These are phyloP conservation scores for Fragum whitleyi DNA, from an alignment of 2,888 invertebrate genomes.

Conservation along the genomic window DNA sequence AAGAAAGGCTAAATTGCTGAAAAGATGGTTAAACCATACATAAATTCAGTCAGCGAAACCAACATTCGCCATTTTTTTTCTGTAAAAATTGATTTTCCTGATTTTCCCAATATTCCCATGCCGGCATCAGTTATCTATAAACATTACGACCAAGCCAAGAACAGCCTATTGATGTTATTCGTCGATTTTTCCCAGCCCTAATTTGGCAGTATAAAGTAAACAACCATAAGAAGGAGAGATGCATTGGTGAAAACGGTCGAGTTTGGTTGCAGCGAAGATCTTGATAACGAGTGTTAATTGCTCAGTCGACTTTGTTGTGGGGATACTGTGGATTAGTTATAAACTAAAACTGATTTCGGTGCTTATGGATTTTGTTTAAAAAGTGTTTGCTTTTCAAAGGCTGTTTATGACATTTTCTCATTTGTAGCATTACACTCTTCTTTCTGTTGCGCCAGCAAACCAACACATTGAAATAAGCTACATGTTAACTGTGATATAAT, in stretches of 20 bases:
- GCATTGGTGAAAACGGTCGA: background rate
- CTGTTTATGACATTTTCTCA: no score
- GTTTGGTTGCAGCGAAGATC: background rate
- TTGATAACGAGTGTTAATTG: background rate
- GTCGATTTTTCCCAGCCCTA: background rate
- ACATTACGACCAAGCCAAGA: conserved; percentile 1
- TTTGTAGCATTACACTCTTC: no score
- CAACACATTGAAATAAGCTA: no score
- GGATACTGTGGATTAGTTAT: background rate
- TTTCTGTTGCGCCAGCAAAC: no score
- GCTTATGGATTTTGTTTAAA: background rate
- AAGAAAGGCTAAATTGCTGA: no score
- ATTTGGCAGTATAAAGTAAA: conserved; percentile 4
- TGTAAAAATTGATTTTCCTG: background rate
- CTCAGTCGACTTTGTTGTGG: background rate
- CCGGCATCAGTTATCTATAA: background rate
- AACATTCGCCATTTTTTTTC: background rate
- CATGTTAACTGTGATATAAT: no score
- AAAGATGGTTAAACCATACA: background rate
- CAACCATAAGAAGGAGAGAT: background rate
- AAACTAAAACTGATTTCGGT: background rate
- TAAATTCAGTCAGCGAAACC: background rate
- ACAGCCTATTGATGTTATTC: background rate
- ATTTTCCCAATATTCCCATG: background rate
- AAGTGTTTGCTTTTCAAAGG: no score